Evolutionary conservation across 2,888 invertebrate species (phyloP).

Genomic region (Brenthis hecate): DNA sequence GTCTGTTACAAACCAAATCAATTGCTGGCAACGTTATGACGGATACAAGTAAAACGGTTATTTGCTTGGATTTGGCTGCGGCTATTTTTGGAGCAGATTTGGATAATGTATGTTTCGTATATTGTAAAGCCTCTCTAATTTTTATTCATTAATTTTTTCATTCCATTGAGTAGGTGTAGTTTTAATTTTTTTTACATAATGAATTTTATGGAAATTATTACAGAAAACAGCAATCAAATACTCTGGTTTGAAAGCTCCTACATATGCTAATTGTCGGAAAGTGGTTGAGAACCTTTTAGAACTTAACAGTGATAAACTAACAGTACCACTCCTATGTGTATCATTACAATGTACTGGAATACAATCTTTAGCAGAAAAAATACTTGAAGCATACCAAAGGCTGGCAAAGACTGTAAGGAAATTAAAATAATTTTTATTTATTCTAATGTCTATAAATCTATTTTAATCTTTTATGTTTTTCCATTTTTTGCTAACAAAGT

Average conservation of each 20-base stretch:
- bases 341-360: constrained; percentile 76
- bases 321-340: constrained; percentile 81
- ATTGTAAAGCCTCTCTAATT: not conserved
- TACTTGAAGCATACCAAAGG: constrained; percentile 77
- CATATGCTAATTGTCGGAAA: constrained; percentile 81
- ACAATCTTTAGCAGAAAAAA: constrained; percentile 75
- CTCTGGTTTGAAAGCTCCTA: constrained; percentile 79
- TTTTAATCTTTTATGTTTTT: too few relatives aligned
- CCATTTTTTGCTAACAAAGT: too few relatives aligned
- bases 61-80: constrained; percentile 84
- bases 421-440: not conserved
- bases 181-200: too few relatives aligned
- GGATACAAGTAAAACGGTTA: constrained; percentile 82
- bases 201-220: constrained; percentile 37
- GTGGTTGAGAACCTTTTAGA: constrained; percentile 84
- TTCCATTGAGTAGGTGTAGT: not conserved
- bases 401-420: constrained; percentile 64
- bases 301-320: constrained; percentile 75
- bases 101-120: constrained; percentile 69
- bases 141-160: too few relatives aligned
- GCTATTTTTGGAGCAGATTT: constrained; percentile 72
- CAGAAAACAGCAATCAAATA: constrained; percentile 83
- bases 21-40: constrained; percentile 71
- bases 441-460: too few relatives aligned
- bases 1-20: constrained; percentile 73